Percentiles rank a stretch among this genome's conserved stretches.
Evolutionary conservation across 2,113 vertebrate species (phyloP).

Genomic region (Crypturellus undulatus): DNA sequence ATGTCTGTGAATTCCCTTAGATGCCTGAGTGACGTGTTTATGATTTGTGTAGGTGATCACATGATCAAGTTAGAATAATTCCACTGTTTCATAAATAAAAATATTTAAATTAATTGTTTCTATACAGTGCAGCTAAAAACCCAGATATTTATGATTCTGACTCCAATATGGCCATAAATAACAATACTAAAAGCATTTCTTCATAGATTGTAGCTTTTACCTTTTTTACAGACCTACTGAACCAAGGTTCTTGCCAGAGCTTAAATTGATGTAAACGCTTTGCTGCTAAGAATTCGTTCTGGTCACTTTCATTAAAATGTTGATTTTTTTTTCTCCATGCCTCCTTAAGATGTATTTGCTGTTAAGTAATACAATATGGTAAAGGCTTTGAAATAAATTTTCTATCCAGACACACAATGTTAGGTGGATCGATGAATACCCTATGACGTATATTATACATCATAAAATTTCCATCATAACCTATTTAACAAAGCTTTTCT

Average conservation of each 20-base stretch:
- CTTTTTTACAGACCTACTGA: constrained; percentile 34
- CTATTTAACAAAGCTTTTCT: constrained; percentile 74
- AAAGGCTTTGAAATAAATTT: constrained; percentile 76
- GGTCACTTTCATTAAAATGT: constrained; percentile 81
- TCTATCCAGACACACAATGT: constrained; percentile 65
- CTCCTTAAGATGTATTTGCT: constrained; percentile 71
- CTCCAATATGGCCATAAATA: background rate
- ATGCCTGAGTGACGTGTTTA: background rate
- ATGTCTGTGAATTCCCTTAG: background rate
- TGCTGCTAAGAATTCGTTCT: constrained; percentile 81
- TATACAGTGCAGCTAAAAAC: background rate
- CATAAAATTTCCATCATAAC: constrained; percentile 76
- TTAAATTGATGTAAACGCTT: constrained; percentile 75
- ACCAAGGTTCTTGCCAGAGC: constrained; percentile 49
- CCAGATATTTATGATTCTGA: background rate
- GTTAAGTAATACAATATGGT: constrained; percentile 80
- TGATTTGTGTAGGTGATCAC: background rate
- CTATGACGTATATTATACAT: constrained; percentile 75
- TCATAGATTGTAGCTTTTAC: background rate
- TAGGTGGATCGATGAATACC: constrained; percentile 69
- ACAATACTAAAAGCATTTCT: background rate
- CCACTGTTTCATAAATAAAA: background rate
- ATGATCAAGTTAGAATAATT: background rate
- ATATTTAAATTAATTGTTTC: background rate
- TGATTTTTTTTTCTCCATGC: constrained; percentile 58